Evolutionary conservation across 2,113 vertebrate species (phyloP), one percentile per base, ranked within the genome.

Genomic region (Heteronetta atricapilla): DNA sequence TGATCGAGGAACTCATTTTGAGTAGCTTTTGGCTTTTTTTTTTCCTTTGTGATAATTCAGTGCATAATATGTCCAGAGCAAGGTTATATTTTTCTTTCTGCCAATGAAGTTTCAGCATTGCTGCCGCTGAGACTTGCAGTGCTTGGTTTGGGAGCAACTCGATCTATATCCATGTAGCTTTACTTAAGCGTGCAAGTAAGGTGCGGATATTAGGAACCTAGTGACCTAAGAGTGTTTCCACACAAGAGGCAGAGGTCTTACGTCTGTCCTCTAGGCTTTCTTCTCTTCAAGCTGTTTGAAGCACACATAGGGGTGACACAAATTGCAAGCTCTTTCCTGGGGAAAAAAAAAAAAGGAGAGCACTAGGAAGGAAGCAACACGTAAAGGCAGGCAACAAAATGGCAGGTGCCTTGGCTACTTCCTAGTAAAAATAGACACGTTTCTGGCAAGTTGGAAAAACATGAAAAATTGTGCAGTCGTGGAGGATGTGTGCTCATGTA

Each of bases 11-110:
- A 60, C 63, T 94, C 31, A 46, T 44, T 91, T 91, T 86, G 28
- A 79, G 58, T 86, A 86, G 69, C 60, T 88, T 70, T 91, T 88
- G 86, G 17, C 86, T 88, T 91, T 42, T 14, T 79, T 86, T 79
- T 33, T 78, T 81, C 89, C 34, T 77, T 62, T 38, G 20, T 38
- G 9, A 13, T 74, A 50, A 86, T 70, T 90, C 91, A 70, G 72
- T 72, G 46, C 34, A 31, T 18, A 14, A 42, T 42, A 63, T n/a
- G n/a, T 95, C 85, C 85, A 83, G 82, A 75, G 29, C 46, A 77
- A 93, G 68, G 10, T 64, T 83, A 75, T 81, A 48, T 60, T 91
- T 82, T 62, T 82, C 21, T 36, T 17, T 3, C 8, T 81, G 79
- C 52, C 25, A 20, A 0, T 3, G 4, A 91, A 80, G 42, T 62